Conservation (phyloP, 37 sponge, comb jelly and placozoan genomes). For the Theonella swinhoei region DNA sequence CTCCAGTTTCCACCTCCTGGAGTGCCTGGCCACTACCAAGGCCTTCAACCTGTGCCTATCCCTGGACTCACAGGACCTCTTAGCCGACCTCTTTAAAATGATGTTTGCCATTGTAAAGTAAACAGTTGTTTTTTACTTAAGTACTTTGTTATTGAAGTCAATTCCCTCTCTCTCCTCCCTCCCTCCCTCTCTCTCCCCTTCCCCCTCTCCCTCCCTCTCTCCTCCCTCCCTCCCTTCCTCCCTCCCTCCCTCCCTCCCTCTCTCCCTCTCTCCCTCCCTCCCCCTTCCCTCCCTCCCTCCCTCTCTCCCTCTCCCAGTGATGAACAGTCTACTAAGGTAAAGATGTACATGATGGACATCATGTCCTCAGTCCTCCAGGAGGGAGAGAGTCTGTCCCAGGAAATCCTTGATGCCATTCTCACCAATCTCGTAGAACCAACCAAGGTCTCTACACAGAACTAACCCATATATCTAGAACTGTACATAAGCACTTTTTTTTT, state of each 20-base stretch:
- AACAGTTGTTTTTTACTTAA: background rate
- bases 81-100: slow-evolving; percentile 73
- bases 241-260: background rate
- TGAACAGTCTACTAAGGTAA: slow-evolving; percentile 60
- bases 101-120: slow-evolving; percentile 74
- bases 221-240: background rate
- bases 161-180: background rate
- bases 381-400: slow-evolving; percentile 78
- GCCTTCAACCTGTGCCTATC: slow-evolving; percentile 67
- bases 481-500: slow-evolving; percentile 6
- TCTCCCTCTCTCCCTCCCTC: background rate
- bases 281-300: background rate
- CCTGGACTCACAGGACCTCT: slow-evolving; percentile 62
- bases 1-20: slow-evolving; percentile 65
- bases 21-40: slow-evolving; percentile 64
- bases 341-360: slow-evolving; percentile 67
- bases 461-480: too few relatives aligned
- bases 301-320: slow-evolving; percentile 38
- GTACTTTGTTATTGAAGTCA: background rate
- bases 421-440: slow-evolving; percentile 50
- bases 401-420: slow-evolving; percentile 55
- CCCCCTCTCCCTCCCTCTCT: background rate
- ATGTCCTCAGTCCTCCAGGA: slow-evolving; percentile 74
- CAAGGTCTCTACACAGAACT: slow-evolving; percentile 40
- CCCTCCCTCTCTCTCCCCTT: background rate